Conservation (phyloP, 2,113 vertebrate genomes). For the Oxygymnocypris stewartii region DNA sequence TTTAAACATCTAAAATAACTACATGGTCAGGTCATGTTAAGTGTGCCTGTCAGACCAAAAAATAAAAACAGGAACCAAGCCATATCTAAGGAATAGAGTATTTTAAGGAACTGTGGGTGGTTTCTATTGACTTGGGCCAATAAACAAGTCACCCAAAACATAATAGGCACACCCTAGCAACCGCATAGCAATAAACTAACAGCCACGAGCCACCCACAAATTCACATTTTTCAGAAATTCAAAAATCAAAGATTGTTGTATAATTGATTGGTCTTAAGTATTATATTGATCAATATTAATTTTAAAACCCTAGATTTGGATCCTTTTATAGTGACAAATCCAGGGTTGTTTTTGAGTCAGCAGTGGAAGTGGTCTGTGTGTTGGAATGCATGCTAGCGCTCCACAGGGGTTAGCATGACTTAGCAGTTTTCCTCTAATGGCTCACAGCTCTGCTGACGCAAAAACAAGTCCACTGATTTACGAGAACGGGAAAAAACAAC, state of each 20-base stretch:
- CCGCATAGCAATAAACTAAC: not conserved
- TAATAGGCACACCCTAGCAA: not conserved
- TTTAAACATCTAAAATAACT: no score
- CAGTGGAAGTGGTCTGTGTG: conserved; percentile 16
- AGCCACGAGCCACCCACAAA: not conserved
- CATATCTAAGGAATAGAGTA: not conserved
- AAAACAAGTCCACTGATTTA: not conserved
- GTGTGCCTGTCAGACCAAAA: not conserved
- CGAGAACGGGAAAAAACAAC: not conserved
- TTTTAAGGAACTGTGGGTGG: not conserved
- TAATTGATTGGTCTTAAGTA: not conserved
- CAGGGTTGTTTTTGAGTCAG: conserved; percentile 33
- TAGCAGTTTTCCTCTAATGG: not conserved
- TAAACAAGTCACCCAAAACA: not conserved
- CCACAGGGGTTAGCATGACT: conserved; percentile 29
- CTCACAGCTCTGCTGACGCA: not conserved
- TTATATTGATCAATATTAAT: not conserved
- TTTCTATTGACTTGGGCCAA: not conserved
- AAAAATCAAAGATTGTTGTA: not conserved
- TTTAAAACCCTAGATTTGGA: not conserved
- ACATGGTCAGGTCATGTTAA: not conserved
- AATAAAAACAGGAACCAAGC: no score
- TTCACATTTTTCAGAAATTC: no score
- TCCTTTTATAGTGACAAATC: conserved; percentile 8
- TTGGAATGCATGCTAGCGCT: conserved; percentile 35